phyloP scores from a whole-genome alignment of 2,888 invertebrate species.

The Watsonalla binaria region DNA sequence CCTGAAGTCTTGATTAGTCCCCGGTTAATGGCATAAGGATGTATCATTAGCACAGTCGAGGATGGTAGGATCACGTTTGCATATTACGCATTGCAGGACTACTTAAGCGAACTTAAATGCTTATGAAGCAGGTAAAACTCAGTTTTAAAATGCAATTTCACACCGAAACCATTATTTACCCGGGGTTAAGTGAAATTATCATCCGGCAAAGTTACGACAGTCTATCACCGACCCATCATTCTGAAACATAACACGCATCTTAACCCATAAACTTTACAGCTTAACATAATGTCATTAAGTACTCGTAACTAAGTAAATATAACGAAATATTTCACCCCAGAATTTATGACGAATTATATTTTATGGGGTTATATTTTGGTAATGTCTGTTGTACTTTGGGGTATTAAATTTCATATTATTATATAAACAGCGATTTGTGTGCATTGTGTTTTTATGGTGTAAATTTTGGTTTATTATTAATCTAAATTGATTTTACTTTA shows the following conservation, averaged over 20 bases:
- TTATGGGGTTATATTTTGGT: conserved; percentile 17
- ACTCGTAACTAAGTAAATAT: background rate
- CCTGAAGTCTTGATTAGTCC: no score
- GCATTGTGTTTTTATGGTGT: no score
- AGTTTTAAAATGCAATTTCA: conserved; percentile 9
- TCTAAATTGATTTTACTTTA: no score
- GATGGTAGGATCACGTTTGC: no score
- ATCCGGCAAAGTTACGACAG: conserved; percentile 29
- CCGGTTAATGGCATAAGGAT: no score
- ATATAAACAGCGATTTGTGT: no score
- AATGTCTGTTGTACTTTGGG: conserved; percentile 4
- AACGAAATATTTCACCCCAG: background rate
- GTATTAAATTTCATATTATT: no score
- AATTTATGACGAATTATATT: background rate
- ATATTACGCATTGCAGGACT: no score
- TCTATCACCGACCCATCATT: conserved; percentile 37
- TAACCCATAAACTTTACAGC: conserved; percentile 18
- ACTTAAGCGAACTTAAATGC: no score
- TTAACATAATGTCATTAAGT: conserved; percentile 16
- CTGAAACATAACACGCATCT: conserved; percentile 31
- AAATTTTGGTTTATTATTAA: no score
- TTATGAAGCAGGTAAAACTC: background rate
- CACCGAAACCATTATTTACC: conserved; percentile 21
- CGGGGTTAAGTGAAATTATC: conserved; percentile 23
- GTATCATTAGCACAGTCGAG: no score